phyloP scores from a whole-genome alignment of 2,888 invertebrate species.

The Sialis lutaria region DNA sequence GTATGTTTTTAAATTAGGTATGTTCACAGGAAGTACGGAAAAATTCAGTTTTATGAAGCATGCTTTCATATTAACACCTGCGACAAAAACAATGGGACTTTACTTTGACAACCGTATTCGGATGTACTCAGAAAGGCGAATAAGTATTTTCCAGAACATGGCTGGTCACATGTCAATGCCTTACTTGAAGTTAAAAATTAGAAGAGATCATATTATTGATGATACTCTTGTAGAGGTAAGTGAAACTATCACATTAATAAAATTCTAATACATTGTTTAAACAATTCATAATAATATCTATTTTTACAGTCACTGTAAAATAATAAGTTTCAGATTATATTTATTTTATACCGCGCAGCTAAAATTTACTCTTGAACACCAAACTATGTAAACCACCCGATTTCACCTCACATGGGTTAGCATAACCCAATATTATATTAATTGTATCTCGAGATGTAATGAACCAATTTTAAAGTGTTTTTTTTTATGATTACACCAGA shows the following conservation, averaged over 20 bases:
- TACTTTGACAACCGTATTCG: constrained; percentile 90
- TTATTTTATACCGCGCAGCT: too few relatives aligned
- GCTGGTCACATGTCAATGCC: constrained; percentile 71
- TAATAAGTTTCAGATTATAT: too few relatives aligned
- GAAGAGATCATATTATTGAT: constrained; percentile 75
- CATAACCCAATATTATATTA: too few relatives aligned
- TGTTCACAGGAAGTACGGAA: constrained; percentile 22
- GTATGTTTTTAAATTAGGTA: background rate
- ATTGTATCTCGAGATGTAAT: too few relatives aligned
- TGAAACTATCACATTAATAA: constrained; percentile 12
- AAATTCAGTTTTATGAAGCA: constrained; percentile 84
- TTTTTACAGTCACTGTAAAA: too few relatives aligned
- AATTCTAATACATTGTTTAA: too few relatives aligned
- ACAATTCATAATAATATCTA: too few relatives aligned
- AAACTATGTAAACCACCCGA: too few relatives aligned
- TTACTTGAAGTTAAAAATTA: constrained; percentile 64
- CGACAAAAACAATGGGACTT: constrained; percentile 77
- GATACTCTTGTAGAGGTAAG: constrained; percentile 79
- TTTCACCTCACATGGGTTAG: too few relatives aligned
- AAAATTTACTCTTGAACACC: too few relatives aligned
- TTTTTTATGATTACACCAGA: too few relatives aligned
- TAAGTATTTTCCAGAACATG: constrained; percentile 68
- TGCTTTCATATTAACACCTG: constrained; percentile 79
- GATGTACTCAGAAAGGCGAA: constrained; percentile 83
- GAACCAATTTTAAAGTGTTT: too few relatives aligned